Percentiles rank a stretch among this genome's conserved stretches.
Conservation (phyloP, 2,888 invertebrate genomes). For the Drosophila mulleri region DNA sequence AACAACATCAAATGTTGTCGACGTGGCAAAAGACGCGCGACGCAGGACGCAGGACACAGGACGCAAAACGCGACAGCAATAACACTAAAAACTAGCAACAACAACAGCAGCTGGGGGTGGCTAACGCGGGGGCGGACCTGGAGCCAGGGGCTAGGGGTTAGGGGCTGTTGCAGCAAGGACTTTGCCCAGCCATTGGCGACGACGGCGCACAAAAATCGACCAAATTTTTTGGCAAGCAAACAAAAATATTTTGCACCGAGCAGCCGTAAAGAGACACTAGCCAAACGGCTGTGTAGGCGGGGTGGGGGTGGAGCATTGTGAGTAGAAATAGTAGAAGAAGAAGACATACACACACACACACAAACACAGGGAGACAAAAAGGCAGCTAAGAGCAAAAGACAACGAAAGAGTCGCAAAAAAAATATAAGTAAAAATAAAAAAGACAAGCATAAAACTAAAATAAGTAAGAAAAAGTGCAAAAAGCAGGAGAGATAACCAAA, state of each 20-base stretch:
- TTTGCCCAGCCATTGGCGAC: slow-evolving; percentile 51
- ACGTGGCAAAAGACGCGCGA: slow-evolving; percentile 75
- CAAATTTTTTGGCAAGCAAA: slow-evolving; percentile 71
- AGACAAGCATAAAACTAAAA: slow-evolving; percentile 62
- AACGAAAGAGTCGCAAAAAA: slow-evolving; percentile 14
- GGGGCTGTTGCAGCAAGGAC: slow-evolving; percentile 33
- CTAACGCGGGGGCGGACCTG: not conserved
- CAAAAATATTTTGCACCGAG: slow-evolving; percentile 71
- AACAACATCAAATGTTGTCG: slow-evolving; percentile 79
- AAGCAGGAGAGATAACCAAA: slow-evolving; percentile 52
- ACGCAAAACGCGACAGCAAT: slow-evolving; percentile 72
- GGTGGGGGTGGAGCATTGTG: not conserved
- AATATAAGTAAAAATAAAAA: slow-evolving; percentile 15
- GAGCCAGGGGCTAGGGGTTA: not conserved
- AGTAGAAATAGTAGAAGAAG: slow-evolving; percentile 7
- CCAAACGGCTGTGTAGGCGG: slow-evolving; percentile 13
- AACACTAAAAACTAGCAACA: slow-evolving; percentile 74
- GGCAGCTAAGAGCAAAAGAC: slow-evolving; percentile 25
- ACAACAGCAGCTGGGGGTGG: slow-evolving; percentile 20
- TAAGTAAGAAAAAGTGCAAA: slow-evolving; percentile 61
- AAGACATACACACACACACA: slow-evolving; percentile 20
- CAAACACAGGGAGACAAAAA: slow-evolving; percentile 10
- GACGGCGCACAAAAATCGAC: slow-evolving; percentile 67
- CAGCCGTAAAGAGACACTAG: slow-evolving; percentile 62
- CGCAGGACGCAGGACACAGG: slow-evolving; percentile 65